Percentiles rank a stretch among this genome's conserved stretches.
These are phyloP conservation scores for Ageneiosus marmoratus DNA, from an alignment of 2,113 vertebrate species.

Conservation along the genomic window DNA sequence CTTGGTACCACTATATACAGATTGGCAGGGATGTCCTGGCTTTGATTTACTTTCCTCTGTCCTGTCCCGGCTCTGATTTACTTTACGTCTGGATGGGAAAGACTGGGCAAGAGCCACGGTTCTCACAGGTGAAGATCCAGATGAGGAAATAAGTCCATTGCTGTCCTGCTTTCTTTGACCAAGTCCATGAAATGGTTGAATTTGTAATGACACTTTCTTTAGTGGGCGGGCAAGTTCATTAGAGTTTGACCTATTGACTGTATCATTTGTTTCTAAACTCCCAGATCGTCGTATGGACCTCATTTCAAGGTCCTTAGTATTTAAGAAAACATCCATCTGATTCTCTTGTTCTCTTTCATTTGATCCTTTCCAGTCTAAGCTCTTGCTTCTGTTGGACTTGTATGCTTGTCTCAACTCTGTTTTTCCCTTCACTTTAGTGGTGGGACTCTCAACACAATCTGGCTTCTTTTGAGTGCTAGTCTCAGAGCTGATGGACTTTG, in stretches of 20 bases:
- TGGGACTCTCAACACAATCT: constrained; percentile 19
- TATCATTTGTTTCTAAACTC: constrained; percentile 41
- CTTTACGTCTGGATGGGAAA: constrained; percentile 62
- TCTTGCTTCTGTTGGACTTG: constrained; percentile 62
- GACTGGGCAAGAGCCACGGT: constrained; percentile 46
- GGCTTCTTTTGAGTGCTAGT: constrained; percentile 39
- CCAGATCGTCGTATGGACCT: constrained; percentile 19
- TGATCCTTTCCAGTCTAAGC: constrained; percentile 62
- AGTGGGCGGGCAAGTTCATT: background rate
- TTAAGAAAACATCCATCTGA: background rate
- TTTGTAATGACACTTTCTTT: constrained; percentile 19
- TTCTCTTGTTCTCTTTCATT: constrained; percentile 17
- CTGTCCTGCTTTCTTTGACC: constrained; percentile 28
- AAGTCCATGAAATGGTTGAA: constrained; percentile 24
- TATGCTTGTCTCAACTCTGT: constrained; percentile 51
- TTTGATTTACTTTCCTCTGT: constrained; percentile 22
- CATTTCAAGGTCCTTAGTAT: constrained; percentile 4
- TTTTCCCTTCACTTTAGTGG: constrained; percentile 45
- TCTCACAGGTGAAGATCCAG: constrained; percentile 1
- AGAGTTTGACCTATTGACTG: background rate
- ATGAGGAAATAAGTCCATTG: background rate
- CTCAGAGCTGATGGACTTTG: constrained; percentile 40
- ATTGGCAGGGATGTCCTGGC: background rate
- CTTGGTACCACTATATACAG: constrained; percentile 14
- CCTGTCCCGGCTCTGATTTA: constrained; percentile 11